phyloP scores from a whole-genome alignment of 2,888 invertebrate species.

The Drosophila fulvimacula region DNA sequence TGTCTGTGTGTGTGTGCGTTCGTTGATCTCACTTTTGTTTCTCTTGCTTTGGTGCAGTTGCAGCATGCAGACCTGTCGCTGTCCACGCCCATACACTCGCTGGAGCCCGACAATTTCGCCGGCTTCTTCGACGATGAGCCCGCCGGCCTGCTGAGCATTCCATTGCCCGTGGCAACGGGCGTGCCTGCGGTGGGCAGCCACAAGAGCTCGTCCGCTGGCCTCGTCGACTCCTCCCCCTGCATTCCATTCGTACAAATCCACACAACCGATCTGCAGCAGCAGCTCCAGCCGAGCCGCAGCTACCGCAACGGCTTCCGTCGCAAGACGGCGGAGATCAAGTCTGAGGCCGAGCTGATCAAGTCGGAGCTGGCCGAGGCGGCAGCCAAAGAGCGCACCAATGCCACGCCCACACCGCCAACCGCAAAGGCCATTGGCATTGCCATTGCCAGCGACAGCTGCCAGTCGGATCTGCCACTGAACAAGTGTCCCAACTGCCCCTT shows the following conservation, averaged over 20 bases:
- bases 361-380: constrained; percentile 79
- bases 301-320: constrained; percentile 81
- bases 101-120: constrained; percentile 66
- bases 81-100: constrained; percentile 67
- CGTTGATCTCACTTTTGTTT: constrained; percentile 26
- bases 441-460: constrained; percentile 14
- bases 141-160: constrained; percentile 34
- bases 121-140: constrained; percentile 69
- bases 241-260: constrained; percentile 83
- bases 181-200: constrained; percentile 20
- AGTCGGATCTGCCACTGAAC: constrained; percentile 38
- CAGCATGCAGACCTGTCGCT: constrained; percentile 60
- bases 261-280: constrained; percentile 81
- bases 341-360: constrained; percentile 84
- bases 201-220: constrained; percentile 10
- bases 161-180: constrained; percentile 17
- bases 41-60: constrained; percentile 37
- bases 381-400: constrained; percentile 76
- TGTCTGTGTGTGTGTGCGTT: background rate
- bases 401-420: constrained; percentile 80
- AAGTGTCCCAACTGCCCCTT: constrained; percentile 82
- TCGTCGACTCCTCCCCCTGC: constrained; percentile 21
- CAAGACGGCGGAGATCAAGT: constrained; percentile 79
- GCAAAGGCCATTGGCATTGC: constrained; percentile 24
- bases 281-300: constrained; percentile 73